Evolutionary conservation across 2,888 invertebrate genomes (phyloP).

Genomic region (Electrophaes corylata): DNA sequence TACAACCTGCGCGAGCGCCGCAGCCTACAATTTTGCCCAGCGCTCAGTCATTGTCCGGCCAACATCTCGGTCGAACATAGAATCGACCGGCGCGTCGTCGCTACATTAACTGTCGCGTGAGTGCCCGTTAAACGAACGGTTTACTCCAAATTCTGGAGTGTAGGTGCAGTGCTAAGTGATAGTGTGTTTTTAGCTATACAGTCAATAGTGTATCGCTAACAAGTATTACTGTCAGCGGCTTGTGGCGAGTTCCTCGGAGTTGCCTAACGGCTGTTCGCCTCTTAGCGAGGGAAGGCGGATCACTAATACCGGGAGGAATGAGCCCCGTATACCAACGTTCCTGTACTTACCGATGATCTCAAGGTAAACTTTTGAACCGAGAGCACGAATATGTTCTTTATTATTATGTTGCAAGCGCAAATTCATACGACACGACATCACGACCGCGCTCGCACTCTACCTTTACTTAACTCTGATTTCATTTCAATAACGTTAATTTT

Average conservation of each 20-base stretch:
- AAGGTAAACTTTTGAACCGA: slow-evolving; percentile 56
- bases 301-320: slow-evolving; percentile 81
- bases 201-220: slow-evolving; percentile 78
- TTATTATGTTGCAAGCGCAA: slow-evolving; percentile 67
- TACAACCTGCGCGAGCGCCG: slow-evolving; percentile 67
- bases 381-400: not conserved
- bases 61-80: slow-evolving; percentile 73
- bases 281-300: slow-evolving; percentile 78
- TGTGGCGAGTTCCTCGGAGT: slow-evolving; percentile 72
- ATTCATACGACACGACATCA: slow-evolving; percentile 65
- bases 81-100: slow-evolving; percentile 69
- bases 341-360: slow-evolving; percentile 83
- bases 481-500: slow-evolving; percentile 60
- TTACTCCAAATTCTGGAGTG: slow-evolving; percentile 70
- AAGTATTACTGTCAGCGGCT: slow-evolving; percentile 72
- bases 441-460: slow-evolving; percentile 64
- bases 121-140: slow-evolving; percentile 75
- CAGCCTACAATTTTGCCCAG: slow-evolving; percentile 63
- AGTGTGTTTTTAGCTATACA: slow-evolving; percentile 82
- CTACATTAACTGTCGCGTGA: slow-evolving; percentile 71
- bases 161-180: slow-evolving; percentile 79
- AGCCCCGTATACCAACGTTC: slow-evolving; percentile 79
- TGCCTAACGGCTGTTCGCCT: slow-evolving; percentile 79
- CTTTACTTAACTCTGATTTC: slow-evolving; percentile 69
- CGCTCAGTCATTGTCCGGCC: slow-evolving; percentile 81